Percentiles rank a stretch among this genome's conserved stretches.
Conservation (phyloP, 1,140 invertebrate species). For the Nephotettix cincticeps region DNA sequence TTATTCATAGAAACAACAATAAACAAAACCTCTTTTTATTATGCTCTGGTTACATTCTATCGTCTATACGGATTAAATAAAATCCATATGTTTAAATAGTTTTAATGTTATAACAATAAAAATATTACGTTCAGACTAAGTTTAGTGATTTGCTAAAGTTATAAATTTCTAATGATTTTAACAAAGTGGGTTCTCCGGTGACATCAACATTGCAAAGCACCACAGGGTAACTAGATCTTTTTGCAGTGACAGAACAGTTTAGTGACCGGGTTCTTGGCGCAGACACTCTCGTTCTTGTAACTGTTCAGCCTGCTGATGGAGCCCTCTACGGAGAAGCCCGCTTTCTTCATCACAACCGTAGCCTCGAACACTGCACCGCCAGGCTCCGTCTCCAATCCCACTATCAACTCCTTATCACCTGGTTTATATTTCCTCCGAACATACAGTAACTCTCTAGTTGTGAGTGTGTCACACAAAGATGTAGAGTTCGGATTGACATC, state of each 20-base stretch:
- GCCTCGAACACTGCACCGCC: constrained; percentile 76
- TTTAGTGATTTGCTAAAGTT: too few relatives aligned
- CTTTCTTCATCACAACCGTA: constrained; percentile 56
- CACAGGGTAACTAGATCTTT: too few relatives aligned
- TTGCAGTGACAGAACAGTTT: constrained; percentile 77
- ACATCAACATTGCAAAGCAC: too few relatives aligned
- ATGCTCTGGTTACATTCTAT: too few relatives aligned
- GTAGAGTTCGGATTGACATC: constrained; percentile 44
- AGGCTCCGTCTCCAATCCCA: constrained; percentile 49
- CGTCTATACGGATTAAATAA: too few relatives aligned
- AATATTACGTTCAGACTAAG: too few relatives aligned
- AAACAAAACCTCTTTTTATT: too few relatives aligned
- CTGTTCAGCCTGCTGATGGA: constrained; percentile 76
- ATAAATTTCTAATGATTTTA: too few relatives aligned
- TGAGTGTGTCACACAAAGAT: constrained; percentile 52
- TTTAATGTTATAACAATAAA: too few relatives aligned
- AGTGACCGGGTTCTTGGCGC: constrained; percentile 68
- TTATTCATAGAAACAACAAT: too few relatives aligned
- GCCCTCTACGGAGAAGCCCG: constrained; percentile 51
- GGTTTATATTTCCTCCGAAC: constrained; percentile 29
- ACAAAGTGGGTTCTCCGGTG: too few relatives aligned
- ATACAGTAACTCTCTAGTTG: constrained; percentile 45
- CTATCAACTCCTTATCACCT: constrained; percentile 26
- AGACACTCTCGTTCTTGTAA: constrained; percentile 77
- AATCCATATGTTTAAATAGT: too few relatives aligned